Base-by-base conservation (phyloP, 2,113 vertebrate genomes). In the Mohoua ochrocephala region DNA sequence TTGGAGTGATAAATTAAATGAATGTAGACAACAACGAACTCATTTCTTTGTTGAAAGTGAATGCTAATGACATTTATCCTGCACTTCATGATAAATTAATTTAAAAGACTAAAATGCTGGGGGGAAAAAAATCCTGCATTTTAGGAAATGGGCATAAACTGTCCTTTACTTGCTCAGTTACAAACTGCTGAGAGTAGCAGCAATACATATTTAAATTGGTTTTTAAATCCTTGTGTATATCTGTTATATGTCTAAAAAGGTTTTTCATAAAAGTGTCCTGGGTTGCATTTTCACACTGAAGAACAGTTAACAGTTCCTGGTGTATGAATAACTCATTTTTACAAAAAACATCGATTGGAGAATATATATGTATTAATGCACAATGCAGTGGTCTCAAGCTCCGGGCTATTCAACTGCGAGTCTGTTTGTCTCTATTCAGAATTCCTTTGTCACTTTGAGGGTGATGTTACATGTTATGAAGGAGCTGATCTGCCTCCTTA, bases 1-100 rank as follows among this genome's bases (percentile, higher is more conserved):
- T 89, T 92, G 53, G 24, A 94, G 41, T 87, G 87, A 94, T 92
- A 91, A 93, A 80, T 76, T 35, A 85, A 91, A 91, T 95, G 7
- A 84, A 69, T 86, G 54, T 75, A 83, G 80, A 91, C 77, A 93
- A 70, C 69, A 84, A 49, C n/a, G 6, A 78, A 91, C 73, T 84
- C 33, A 60, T 88, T 90, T 87, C 49, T 85, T 61, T 89, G 61
- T 53, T 94, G 79, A 81, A 94, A 92, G 30, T 91, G 77, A 95
- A 92, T 80, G 56, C 49, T 88, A 91, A 97, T 91, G 89, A 75
- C 65, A 81, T 86, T 89, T 95, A 60, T 94, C 67, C 67, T 49
- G 45, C 63, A 63, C 50, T 95, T 95, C 79, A 52, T 54, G 76
- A 93, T 91, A 86, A 95, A 94, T 41, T 81, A n/a, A 81, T 94